Evolutionary conservation across 2,113 vertebrate species (phyloP), one percentile per base, ranked within the genome.

Genomic region (Corythornis cristatus): DNA sequence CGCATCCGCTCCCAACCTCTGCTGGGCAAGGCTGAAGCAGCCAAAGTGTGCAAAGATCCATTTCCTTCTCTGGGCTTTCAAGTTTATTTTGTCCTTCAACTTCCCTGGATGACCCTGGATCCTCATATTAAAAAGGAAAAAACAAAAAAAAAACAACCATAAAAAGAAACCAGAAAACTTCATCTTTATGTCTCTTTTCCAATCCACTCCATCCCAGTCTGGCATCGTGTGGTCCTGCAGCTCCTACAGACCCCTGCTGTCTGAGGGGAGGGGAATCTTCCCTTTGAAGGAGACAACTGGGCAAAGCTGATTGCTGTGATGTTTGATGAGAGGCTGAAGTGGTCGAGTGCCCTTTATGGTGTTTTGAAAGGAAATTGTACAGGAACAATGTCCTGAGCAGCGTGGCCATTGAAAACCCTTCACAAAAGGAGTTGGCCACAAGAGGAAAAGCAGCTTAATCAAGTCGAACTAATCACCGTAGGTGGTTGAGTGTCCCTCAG

Each of bases 361-460:
- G 50, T 87, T 94, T 93, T 77, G 70, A 86, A 88, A 94, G 92
- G 87, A 95, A 72, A 58, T 83, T 86, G 58, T 65, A 83, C 60
- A 93, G 86, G 87, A 93, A 94, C 90, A 88, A 87, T 89, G 93
- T 80, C 67, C 80, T 0, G 23, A 65, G 84, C 60, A 64, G 85
- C 0, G 9, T 76, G 88, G 66, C 76, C 94, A 74, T 88, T 86
- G 66, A 88, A 68, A 92, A 95, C n/a, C 72, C 79, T 84, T 84
- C 93, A 95, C 85, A 91, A 92, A 96, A 81, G 88, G 77, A 83
- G 65, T 82, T 86, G 71, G 89, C 70, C 92, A 95, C 93, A 84
- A 86, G 86, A 97, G 95, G 95, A 97, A 97, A 95, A 83, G 90
- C 92, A 62, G 82, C 66, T 93, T 96, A 94, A 96, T 96, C 93